phyloP scores from a whole-genome alignment of 2,888 invertebrate genomes.

The Octonoba sinensis region DNA sequence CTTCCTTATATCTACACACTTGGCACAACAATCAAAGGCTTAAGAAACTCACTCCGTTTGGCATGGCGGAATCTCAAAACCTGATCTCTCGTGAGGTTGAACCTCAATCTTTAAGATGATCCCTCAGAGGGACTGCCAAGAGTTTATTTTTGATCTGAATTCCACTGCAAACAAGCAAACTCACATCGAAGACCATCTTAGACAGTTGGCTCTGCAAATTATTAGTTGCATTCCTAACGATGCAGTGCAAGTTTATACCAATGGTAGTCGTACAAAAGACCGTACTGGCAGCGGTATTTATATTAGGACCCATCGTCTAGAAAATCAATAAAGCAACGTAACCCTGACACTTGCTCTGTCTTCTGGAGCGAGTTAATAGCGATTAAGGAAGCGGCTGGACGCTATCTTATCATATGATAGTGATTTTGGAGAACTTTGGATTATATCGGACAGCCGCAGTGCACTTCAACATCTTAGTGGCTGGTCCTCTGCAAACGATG shows the following conservation, averaged over 20 bases:
- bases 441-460: no score
- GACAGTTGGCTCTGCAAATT: not conserved
- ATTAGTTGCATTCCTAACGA: conserved; percentile 6
- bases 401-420: no score
- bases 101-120: not conserved
- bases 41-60: not conserved
- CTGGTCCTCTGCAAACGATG: no score
- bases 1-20: not conserved
- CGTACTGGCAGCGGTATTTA: conserved; percentile 1
- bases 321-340: not conserved
- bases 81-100: not conserved
- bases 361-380: no score
- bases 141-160: not conserved
- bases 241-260: not conserved
- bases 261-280: conserved; percentile 7
- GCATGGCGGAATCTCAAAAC: not conserved
- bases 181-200: not conserved
- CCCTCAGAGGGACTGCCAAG: not conserved
- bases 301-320: conserved; percentile 4
- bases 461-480: no score
- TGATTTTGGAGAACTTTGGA: no score
- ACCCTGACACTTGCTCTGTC: not conserved
- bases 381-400: no score
- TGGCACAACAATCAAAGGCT: not conserved
- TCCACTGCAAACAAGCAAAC: not conserved